These are phyloP conservation scores for Epinephelus moara DNA, from an alignment of 2,113 vertebrate species.

Conservation along the genomic window DNA sequence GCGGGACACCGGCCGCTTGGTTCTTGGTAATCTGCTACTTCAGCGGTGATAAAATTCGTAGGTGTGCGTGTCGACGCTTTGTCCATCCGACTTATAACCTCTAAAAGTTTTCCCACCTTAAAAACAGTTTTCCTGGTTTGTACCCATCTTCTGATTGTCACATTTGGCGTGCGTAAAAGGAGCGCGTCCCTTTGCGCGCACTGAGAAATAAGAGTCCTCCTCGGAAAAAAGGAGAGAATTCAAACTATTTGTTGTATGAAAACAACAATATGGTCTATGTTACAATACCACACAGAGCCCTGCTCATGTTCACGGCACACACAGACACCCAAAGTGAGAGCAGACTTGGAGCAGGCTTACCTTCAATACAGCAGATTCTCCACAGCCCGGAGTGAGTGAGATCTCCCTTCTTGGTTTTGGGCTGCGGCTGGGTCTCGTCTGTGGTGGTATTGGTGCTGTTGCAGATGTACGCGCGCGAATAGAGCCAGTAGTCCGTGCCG, in stretches of 20 bases:
- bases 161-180: conserved; percentile 59
- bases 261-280: background rate
- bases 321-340: background rate
- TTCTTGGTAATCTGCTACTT: background rate
- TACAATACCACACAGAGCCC: background rate
- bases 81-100: background rate
- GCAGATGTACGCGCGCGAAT: conserved; percentile 95
- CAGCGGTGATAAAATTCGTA: background rate
- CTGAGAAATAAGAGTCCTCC: conserved; percentile 13
- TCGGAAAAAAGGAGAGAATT: background rate
- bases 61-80: background rate
- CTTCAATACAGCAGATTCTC: conserved; percentile 98
- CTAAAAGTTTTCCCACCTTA: conserved; percentile 6
- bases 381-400: conserved; percentile 97
- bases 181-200: conserved; percentile 33
- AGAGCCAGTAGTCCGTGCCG: conserved; percentile 98
- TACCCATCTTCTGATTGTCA: background rate
- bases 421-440: conserved; percentile 88
- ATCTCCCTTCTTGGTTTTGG: conserved; percentile 88
- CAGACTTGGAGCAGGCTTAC: conserved; percentile 76
- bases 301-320: accelerated
- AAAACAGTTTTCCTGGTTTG: background rate
- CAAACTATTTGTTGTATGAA: background rate
- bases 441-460: conserved; percentile 92
- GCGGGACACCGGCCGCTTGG: background rate